These are phyloP conservation scores for Plagodis dolabraria DNA, from an alignment of 2,888 invertebrate genomes.

Conservation along the genomic window DNA sequence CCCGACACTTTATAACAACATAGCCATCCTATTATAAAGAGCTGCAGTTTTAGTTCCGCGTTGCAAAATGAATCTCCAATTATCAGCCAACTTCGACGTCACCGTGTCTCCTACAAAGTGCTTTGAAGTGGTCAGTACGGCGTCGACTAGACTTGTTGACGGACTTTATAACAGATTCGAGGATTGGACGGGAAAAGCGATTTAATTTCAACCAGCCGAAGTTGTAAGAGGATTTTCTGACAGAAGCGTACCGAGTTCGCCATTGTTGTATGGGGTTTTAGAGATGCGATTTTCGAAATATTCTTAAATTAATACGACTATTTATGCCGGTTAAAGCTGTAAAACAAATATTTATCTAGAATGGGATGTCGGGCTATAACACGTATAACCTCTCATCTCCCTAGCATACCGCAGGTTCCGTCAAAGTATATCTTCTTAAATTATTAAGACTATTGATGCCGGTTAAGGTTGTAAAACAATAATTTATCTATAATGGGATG, in stretches of 20 bases:
- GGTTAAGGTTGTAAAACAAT: no score
- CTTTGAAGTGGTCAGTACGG: conserved; percentile 49
- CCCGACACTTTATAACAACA: no score
- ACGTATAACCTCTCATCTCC: no score
- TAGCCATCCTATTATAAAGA: no score
- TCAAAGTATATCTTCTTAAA: no score
- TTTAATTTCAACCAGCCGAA: conserved; percentile 57
- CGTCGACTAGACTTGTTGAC: conserved; percentile 40
- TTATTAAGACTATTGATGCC: no score
- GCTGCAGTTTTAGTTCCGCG: neutral
- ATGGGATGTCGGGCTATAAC: no score
- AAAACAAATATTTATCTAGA: no score
- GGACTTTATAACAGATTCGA: conserved; percentile 50
- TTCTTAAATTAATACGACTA: no score
- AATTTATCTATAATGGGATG: no score
- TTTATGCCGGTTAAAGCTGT: no score
- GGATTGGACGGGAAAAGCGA: conserved; percentile 49
- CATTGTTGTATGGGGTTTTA: conserved; percentile 24
- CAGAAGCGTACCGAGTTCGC: conserved; percentile 42
- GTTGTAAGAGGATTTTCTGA: conserved; percentile 59
- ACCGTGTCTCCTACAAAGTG: conserved; percentile 1
- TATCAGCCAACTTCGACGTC: conserved; percentile 42
- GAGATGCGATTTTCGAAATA: neutral
- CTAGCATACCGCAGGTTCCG: no score
- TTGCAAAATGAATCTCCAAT: conserved; percentile 18